Evolutionary conservation across 92 coral and sea anemone species (phyloP).

Genomic region (Phenganax stokvisi): DNA sequence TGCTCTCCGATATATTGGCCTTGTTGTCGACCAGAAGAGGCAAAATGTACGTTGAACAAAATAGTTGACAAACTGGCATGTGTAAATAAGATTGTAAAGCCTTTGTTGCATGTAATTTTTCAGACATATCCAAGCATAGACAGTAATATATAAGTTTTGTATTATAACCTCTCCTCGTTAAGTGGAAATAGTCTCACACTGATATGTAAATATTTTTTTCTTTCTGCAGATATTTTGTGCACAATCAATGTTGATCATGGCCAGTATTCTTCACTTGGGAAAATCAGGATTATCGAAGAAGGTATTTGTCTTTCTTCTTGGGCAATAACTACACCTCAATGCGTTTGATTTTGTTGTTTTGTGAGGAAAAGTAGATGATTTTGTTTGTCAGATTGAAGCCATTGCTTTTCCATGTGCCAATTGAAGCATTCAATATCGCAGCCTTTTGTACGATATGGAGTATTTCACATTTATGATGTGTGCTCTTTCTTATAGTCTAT

Average conservation of each 20-base stretch:
- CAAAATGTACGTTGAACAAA: conserved; percentile 66
- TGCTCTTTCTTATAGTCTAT: conserved; percentile 54
- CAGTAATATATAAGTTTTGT: not conserved
- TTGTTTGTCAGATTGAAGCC: too few species aligned
- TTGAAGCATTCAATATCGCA: too few species aligned
- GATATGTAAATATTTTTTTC: not conserved
- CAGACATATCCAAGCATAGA: too few species aligned
- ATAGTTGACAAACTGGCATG: too few species aligned
- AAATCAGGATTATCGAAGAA: conserved; percentile 95
- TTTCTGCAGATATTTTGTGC: conserved; percentile 79
- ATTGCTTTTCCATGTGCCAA: too few species aligned
- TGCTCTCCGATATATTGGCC: conserved; percentile 82
- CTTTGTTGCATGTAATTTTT: too few species aligned
- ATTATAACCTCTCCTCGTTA: not conserved
- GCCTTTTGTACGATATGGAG: too few species aligned
- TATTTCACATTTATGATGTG: not conserved
- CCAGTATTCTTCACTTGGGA: conserved; percentile 95
- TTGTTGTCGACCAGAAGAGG: conserved; percentile 66
- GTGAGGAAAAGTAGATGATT: too few species aligned
- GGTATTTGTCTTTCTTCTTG: conserved; percentile 44
- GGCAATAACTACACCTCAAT: too few species aligned
- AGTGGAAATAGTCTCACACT: not conserved
- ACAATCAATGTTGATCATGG: conserved; percentile 93
- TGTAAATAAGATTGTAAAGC: too few species aligned
- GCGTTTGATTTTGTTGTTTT: too few species aligned